Percentiles rank a stretch among this genome's conserved stretches.
These are phyloP conservation scores for Gibbula magus DNA, from an alignment of 2,888 invertebrate species.

Conservation along the genomic window DNA sequence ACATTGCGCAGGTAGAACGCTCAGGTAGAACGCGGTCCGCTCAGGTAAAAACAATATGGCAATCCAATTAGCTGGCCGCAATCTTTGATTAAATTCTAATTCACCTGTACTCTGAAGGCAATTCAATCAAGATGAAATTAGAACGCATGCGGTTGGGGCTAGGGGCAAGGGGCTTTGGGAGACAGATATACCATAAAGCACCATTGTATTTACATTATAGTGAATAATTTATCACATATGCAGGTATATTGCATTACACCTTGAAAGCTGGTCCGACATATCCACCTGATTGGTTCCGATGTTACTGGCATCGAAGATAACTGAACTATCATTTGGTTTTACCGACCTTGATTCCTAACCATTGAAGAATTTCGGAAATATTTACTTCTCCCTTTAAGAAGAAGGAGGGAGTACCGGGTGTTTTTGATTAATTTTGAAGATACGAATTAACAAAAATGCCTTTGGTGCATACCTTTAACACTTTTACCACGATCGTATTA, in stretches of 20 bases:
- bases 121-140: slow-evolving; percentile 34
- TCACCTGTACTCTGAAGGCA: slow-evolving; percentile 28
- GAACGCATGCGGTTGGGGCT: slow-evolving; percentile 18
- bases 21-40: neutral
- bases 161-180: neutral
- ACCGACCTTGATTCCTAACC: no score
- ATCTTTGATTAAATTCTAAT: slow-evolving; percentile 40
- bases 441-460: no score
- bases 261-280: neutral
- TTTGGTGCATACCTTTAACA: no score
- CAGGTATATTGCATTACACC: slow-evolving; percentile 2
- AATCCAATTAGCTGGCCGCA: slow-evolving; percentile 33
- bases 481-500: no score
- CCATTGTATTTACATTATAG: slow-evolving; percentile 2
- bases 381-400: no score
- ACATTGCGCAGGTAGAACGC: neutral
- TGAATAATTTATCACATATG: slow-evolving; percentile 9
- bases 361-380: no score
- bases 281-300: no score
- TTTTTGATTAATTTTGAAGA: no score
- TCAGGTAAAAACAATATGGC: slow-evolving; percentile 22
- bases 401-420: no score
- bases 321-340: no score
- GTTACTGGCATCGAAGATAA: no score
- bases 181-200: neutral